Evolutionary conservation across 1,140 invertebrate species (phyloP), one percentile per base, ranked within the genome.

Genomic region (Periplaneta americana): DNA sequence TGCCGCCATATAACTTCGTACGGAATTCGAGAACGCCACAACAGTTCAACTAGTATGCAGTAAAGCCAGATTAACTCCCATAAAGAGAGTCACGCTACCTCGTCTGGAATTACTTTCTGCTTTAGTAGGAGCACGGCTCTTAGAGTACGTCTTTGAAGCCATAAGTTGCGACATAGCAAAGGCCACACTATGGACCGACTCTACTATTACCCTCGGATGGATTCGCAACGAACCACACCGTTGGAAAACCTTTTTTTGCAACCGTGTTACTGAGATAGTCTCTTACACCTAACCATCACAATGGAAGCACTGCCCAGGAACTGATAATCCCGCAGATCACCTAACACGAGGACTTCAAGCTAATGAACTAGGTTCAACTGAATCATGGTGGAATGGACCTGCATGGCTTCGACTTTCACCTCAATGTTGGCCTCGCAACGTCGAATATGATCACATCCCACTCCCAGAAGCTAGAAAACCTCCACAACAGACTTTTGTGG

Each of bases 321-420:
- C 11, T 8, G n/a, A 75, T 8, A 75, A 75, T 22, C 74, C 74
- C 8, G 74, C 74, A 22, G 74, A 75, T 33, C 74, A 75, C 22
- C 22, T 75, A 31, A 10, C 74, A 8, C 8, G 74, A 22, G 8
- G 32, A 8, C n/a, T 75, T 9, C n/a, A 28, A 75, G 74, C 74
- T 10, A 8, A 75, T 22, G 32, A 75, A 33, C 8, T 31, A 33
- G 32, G 8, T 22, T 8, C 74, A 75, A 11, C 32, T 31, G n/a
- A 33, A 8, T 31, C 74, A 75, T 75, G 74, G 74, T 75, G 75
- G 75, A 5, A 77, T n/a, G 34, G 75, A 9, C 75, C 75, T 77
- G 9, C 13, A 10, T 77, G 75, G 75, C 34, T 33, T n/a, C 18
- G 22, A 6, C 75, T 10, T 9, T 9, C 22, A 33, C 75, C 75